phyloP scores from a whole-genome alignment of 92 coral and sea anemone species.

The Micromussa lordhowensis region DNA sequence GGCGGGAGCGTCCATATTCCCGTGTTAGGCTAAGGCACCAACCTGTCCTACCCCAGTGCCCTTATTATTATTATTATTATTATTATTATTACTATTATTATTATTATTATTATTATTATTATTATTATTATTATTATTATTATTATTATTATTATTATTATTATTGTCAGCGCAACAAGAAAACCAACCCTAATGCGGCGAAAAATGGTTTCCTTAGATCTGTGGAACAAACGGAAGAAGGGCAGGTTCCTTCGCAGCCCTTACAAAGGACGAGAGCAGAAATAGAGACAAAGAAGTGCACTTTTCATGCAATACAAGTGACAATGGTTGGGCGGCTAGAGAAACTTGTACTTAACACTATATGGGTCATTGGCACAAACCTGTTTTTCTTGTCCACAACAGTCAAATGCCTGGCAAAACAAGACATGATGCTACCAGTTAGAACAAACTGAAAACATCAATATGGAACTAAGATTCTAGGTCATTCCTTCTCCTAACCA shows the following conservation, averaged over 20 bases:
- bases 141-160: too few species aligned
- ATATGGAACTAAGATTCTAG: not conserved
- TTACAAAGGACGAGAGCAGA: too few species aligned
- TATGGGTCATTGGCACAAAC: constrained; percentile 25
- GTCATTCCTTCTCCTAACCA: not conserved
- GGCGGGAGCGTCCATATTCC: constrained; percentile 48
- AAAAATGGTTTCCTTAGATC: not conserved
- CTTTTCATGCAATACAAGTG: too few species aligned
- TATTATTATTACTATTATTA: not conserved
- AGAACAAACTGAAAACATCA: not conserved
- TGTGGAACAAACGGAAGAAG: too few species aligned
- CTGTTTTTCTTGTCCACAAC: constrained; percentile 91
- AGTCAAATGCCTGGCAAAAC: constrained; percentile 80
- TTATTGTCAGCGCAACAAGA: not conserved
- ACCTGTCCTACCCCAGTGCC: not conserved
- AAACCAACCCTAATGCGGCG: not conserved
- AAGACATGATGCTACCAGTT: not conserved
- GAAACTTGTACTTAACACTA: not conserved
- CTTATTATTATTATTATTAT: too few species aligned
- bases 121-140: too few species aligned
- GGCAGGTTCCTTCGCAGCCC: too few species aligned
- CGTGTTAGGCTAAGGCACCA: constrained; percentile 22
- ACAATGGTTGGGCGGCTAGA: not conserved
- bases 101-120: too few species aligned
- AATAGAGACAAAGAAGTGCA: too few species aligned